Evolutionary conservation across 2,797 vertebrate species (phyloP).

Genomic region (Steatocranus sp.): DNA sequence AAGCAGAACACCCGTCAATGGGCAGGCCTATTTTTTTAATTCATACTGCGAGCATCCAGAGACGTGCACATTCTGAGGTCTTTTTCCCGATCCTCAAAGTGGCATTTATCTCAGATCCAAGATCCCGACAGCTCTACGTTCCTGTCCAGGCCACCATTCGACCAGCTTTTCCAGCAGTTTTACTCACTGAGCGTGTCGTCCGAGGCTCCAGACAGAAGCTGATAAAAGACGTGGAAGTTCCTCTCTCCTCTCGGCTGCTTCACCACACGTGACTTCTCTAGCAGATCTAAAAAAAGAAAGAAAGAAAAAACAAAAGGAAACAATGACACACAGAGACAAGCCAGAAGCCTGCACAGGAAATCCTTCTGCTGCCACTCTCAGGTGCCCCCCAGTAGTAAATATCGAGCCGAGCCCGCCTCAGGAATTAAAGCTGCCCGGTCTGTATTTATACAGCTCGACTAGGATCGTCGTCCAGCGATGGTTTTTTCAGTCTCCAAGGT

Average conservation of each 20-base stretch:
- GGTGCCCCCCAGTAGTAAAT: background rate
- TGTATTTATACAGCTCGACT: background rate
- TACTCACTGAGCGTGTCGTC: constrained; percentile 91
- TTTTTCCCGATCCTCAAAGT: background rate
- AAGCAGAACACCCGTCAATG: background rate
- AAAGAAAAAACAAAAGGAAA: constrained; percentile 22
- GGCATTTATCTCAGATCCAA: background rate
- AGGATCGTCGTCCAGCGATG: background rate
- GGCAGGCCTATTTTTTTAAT: background rate
- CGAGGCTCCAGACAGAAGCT: constrained; percentile 92
- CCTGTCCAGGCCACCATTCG: background rate
- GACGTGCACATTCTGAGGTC: background rate
- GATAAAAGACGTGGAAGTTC: constrained; percentile 98
- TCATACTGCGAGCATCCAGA: background rate
- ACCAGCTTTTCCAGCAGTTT: background rate
- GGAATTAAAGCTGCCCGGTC: background rate
- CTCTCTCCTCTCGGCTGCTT: constrained; percentile 96
- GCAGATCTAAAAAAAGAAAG: constrained; percentile 79
- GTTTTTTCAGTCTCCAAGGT: constrained; percentile 26
- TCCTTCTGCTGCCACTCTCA: background rate
- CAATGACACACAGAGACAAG: constrained; percentile 1
- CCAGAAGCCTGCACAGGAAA: background rate
- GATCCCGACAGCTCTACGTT: background rate
- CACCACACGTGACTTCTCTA: constrained; percentile 98
- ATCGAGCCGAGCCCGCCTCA: background rate